Conservation (phyloP, 2,113 vertebrate genomes). For the Chloroceryle aenea region DNA sequence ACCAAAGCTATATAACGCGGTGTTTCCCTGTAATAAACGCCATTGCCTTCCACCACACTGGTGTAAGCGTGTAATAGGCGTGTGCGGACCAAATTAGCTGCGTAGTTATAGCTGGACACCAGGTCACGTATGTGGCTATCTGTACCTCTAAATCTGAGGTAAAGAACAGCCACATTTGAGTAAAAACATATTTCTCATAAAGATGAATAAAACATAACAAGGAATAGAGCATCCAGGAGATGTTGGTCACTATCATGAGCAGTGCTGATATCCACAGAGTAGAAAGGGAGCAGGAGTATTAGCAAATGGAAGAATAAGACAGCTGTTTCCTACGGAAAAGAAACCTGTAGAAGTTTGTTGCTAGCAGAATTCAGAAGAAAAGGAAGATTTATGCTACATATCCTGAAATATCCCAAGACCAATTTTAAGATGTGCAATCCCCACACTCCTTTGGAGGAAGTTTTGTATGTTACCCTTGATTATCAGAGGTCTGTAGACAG, state of each 20-base stretch:
- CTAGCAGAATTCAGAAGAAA: background rate
- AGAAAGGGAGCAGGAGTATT: background rate
- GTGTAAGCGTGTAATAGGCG: too few relatives aligned
- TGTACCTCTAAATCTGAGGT: too few relatives aligned
- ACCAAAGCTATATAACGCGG: too few relatives aligned
- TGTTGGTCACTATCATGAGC: background rate
- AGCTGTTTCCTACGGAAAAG: background rate
- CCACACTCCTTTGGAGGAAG: background rate
- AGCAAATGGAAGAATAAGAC: background rate
- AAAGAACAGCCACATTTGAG: too few relatives aligned
- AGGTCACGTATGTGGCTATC: too few relatives aligned
- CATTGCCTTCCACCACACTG: too few relatives aligned
- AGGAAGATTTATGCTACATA: background rate
- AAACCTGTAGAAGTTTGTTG: background rate
- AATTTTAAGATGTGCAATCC: background rate
- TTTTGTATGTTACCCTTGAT: background rate
- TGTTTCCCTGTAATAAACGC: too few relatives aligned
- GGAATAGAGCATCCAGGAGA: background rate
- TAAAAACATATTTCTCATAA: background rate
- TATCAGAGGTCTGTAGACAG: background rate
- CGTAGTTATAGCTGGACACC: too few relatives aligned
- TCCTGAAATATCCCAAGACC: background rate
- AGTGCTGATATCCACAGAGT: background rate
- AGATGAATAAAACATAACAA: too few relatives aligned
- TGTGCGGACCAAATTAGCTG: too few relatives aligned